phyloP scores from a whole-genome alignment of 1,140 invertebrate genomes.

The Caenorhabditis remanei region DNA sequence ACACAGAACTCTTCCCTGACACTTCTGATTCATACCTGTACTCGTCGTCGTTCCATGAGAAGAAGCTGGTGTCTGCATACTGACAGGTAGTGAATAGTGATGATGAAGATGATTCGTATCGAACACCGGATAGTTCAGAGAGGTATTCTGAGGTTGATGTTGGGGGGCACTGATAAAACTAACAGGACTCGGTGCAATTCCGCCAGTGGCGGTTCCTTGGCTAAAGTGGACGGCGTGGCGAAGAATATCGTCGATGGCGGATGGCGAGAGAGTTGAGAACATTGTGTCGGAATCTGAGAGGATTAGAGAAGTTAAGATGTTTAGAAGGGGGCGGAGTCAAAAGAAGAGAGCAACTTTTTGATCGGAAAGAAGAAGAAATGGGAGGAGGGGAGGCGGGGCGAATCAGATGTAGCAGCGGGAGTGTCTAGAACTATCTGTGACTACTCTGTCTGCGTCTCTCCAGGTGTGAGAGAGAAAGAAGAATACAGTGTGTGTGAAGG shows the following conservation, averaged over 20 bases:
- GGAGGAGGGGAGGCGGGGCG: background rate
- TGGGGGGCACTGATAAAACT: background rate
- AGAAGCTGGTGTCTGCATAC: background rate
- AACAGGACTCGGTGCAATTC: conserved; percentile 17
- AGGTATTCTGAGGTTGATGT: background rate
- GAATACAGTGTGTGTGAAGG: background rate
- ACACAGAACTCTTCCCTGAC: too few relatives aligned
- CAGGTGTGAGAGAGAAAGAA: background rate
- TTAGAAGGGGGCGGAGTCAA: background rate
- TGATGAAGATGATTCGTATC: background rate
- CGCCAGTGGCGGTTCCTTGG: background rate
- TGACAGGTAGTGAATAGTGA: background rate
- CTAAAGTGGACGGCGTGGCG: conserved; percentile 45
- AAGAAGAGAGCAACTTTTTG: conserved; percentile 6
- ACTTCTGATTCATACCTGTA: too few relatives aligned
- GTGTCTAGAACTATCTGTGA: background rate
- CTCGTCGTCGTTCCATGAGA: background rate
- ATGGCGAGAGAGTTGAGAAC: conserved; percentile 32
- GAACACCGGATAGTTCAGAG: background rate
- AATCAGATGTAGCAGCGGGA: background rate
- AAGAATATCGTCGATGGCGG: conserved; percentile 54
- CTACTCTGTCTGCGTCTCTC: background rate
- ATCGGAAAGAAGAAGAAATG: background rate
- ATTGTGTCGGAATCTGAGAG: background rate
- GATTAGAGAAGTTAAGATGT: conserved; percentile 6